These are phyloP conservation scores for Hetaerina titia DNA, from an alignment of 2,888 invertebrate species.

Conservation along the genomic window DNA sequence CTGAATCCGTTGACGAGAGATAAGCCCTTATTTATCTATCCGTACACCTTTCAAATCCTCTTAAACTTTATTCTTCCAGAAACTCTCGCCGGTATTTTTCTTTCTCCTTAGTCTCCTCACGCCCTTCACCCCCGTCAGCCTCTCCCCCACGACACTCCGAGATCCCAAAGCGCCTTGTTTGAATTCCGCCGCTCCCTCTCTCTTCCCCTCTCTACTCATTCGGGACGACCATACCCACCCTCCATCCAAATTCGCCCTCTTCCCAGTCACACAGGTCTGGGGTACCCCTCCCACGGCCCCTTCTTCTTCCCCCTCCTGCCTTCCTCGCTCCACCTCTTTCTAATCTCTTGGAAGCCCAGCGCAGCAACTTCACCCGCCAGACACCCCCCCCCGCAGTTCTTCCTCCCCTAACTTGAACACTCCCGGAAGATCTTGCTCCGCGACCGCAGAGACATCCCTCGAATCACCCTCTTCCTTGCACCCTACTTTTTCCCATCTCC, in stretches of 20 bases:
- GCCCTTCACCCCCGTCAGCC: neutral
- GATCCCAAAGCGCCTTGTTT: neutral
- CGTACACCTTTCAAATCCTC: conserved; percentile 22
- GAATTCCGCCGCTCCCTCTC: neutral
- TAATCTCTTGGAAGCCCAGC: conserved; percentile 15
- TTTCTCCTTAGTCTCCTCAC: neutral
- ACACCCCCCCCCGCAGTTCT: neutral
- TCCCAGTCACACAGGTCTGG: no score
- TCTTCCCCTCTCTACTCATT: neutral
- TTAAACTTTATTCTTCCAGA: conserved; percentile 35
- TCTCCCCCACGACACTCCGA: neutral
- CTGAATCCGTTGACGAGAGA: neutral
- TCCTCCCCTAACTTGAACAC: neutral
- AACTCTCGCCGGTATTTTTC: conserved; percentile 2
- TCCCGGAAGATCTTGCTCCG: neutral
- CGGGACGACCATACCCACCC: neutral
- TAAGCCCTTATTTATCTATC: conserved; percentile 27
- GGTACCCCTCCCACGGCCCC: neutral
- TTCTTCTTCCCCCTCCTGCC: neutral
- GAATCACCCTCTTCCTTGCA: neutral
- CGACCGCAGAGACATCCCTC: neutral
- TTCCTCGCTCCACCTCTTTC: neutral
- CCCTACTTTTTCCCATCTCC: neutral
- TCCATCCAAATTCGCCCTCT: no score
- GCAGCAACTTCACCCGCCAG: conserved; percentile 1